phyloP scores from a whole-genome alignment of 1,140 invertebrate species.

The Euschistus heros region DNA sequence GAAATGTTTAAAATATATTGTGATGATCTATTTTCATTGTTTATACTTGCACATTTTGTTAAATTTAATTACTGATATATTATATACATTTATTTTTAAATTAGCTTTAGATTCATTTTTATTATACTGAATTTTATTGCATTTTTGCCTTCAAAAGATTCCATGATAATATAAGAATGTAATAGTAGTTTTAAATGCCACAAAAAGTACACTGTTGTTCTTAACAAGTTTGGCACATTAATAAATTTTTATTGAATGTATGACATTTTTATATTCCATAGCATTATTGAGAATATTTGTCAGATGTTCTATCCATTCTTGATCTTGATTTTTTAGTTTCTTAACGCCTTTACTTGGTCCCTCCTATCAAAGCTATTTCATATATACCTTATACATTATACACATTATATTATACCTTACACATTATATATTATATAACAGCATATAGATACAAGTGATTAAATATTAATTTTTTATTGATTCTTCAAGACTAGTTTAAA shows the following conservation, averaged over 20 bases:
- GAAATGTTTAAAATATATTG: neutral
- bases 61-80: constrained; percentile 1
- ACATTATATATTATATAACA: too few relatives aligned
- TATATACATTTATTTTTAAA: neutral
- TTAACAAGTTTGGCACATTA: constrained; percentile 5
- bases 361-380: too few relatives aligned
- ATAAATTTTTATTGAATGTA: neutral
- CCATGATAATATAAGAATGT: neutral
- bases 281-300: too few relatives aligned
- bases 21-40: constrained; percentile 5
- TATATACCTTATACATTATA: too few relatives aligned
- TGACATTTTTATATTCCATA: neutral
- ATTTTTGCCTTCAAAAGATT: neutral
- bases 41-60: neutral
- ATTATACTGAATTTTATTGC: neutral
- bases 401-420: too few relatives aligned
- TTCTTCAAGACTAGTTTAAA: too few relatives aligned
- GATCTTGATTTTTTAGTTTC: too few relatives aligned
- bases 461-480: too few relatives aligned
- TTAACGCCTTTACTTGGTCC: too few relatives aligned
- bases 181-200: neutral
- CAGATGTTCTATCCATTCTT: too few relatives aligned
- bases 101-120: neutral
- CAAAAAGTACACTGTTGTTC: neutral
- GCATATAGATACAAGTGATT: too few relatives aligned